Evolutionary conservation across 2,113 vertebrate species (phyloP), one percentile per base, ranked within the genome.

Genomic region (Grallaria varia): DNA sequence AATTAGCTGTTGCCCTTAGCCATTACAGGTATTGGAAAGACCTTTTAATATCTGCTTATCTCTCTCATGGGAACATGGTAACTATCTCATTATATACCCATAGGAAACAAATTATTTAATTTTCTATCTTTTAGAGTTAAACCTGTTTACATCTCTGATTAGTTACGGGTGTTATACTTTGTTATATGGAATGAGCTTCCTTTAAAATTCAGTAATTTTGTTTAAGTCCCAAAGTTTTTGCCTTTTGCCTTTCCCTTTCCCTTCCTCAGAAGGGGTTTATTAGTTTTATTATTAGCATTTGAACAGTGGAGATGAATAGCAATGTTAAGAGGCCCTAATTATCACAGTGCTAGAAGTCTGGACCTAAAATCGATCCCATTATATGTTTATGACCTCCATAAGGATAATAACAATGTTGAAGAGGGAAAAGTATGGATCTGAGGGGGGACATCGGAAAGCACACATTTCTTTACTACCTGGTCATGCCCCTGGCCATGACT

Each of bases 31-130:
- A 99, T 99, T 98, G 98, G 98, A 99, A 99, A 98, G 99, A 99
- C 99, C 98, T 99, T 99, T 99, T 99, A 99, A 99, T 99, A 98
- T 98, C 98, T 98, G 97, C 98, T 98, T 98, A 98, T 98, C 98
- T 98, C 98, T 98, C 98, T 98, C 97, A 9, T 95, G 98, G 98
- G 99, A 98, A 94, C 97, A 92, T 92, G 96, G 96, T 98, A 98
- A 98, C 98, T 97, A 97, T 98, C 97, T 98, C 97, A 98, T 98
- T 98, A 98, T 97, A 97, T 96, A 95, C 97, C 96, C 97, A 94
- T 96, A 98, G 98, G 98, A 98, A 98, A 98, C 96, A 98, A 98
- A 98, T 98, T 97, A 97, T 98, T 98, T 97, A 93, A 98, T 97
- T 97, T 98, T 98, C 96, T 97, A 93, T 96, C 92, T 97, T 96